Base-by-base conservation (phyloP, 2,888 invertebrate species). In the Dolomedes plantarius region DNA sequence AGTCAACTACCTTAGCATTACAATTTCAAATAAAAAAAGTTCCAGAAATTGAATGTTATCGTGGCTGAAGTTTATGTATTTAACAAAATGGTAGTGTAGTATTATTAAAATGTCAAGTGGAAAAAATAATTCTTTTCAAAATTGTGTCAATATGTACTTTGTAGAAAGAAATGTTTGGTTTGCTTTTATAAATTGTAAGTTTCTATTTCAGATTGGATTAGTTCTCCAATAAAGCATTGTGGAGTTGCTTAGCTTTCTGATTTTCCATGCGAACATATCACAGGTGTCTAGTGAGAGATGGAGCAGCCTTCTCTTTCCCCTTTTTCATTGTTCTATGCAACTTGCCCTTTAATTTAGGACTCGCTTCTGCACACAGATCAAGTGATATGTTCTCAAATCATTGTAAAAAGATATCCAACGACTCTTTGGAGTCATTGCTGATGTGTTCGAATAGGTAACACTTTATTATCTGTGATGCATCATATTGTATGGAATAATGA, bases 391-490 rank as follows among this genome's bases (percentile, higher is more conserved):
- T 69, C 36, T 9, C 1, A 65, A 27, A 65, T 13, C 16, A 28
- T n/a, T 0, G 39, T 36, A n/a, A 9, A 2, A 56, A 1, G 23
- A n/a, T 6, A 27, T 19, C 9, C 2, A 2, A 1, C 19, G 9
- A 7, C 56, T 13, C 29, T 11, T 29, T 11, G 9, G 28, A 16
- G n/a, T 11, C 16, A 13, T 65, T 28, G n/a, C 28, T 13, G 67
- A 67, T 11, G 6, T 32, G 32, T 67, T 16, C 36, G 32, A 32
- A 67, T n/a, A 32, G 19, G 19, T 32, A 36, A 67, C 67, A 32
- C 72, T 73, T 62, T 73, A 36, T 74, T 81, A 81, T 81, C 81
- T 81, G 81, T 81, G 81, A 75, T 81, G 68, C 62, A 69, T 62
- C 68, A 29, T 73, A 67, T 67, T 32, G 36, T 36, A 19, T 39